Evolutionary conservation across 2,797 vertebrate genomes (phyloP).

Genomic region (Megaceryle alcyon): DNA sequence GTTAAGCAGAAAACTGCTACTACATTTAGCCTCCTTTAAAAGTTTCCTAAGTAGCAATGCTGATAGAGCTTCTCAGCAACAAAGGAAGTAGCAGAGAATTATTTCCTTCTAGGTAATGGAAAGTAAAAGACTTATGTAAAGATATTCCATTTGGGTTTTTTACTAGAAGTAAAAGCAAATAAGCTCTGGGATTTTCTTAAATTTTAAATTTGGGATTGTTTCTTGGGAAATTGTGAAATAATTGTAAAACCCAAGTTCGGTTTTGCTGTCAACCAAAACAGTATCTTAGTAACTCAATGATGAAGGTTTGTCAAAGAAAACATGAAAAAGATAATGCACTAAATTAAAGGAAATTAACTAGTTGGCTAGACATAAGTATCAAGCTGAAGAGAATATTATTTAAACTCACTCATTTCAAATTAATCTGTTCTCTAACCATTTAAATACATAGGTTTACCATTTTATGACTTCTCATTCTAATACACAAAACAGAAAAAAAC

Average conservation of each 20-base stretch:
- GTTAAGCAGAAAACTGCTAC: conserved; percentile 29
- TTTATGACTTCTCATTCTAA: background rate
- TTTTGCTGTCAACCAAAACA: background rate
- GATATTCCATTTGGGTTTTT: background rate
- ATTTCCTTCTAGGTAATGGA: background rate
- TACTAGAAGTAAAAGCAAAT: background rate
- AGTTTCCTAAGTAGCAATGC: background rate
- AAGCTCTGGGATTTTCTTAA: background rate
- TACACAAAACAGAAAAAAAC: background rate
- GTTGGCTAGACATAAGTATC: background rate
- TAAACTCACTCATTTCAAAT: background rate
- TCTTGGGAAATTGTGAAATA: background rate
- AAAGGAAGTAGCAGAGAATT: background rate
- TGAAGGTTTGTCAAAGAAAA: background rate
- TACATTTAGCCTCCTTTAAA: conserved; percentile 13
- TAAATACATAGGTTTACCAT: background rate
- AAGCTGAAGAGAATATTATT: background rate
- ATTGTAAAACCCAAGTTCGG: background rate
- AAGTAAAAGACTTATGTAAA: background rate
- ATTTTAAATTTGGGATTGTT: background rate
- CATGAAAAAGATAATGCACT: background rate
- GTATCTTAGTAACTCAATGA: background rate
- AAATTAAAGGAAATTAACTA: background rate
- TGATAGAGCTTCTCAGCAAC: background rate
- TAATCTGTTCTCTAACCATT: background rate